Evolutionary conservation across 1,140 invertebrate species (phyloP).

Genomic region (Pectinophora gossypiella): DNA sequence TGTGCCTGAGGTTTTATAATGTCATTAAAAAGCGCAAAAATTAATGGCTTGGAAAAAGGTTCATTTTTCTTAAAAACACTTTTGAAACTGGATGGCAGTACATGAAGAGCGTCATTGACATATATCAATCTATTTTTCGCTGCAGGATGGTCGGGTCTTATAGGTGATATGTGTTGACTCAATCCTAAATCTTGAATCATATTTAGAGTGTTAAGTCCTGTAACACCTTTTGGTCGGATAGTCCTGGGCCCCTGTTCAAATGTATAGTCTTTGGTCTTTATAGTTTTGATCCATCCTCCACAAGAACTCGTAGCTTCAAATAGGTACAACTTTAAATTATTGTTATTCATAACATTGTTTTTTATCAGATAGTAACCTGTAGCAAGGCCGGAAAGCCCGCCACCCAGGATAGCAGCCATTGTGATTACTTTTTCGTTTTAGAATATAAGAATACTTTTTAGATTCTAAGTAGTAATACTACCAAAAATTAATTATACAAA

Average conservation of each 20-base stretch:
- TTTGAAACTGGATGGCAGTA: slow-evolving; percentile 80
- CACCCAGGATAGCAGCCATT: slow-evolving; percentile 77
- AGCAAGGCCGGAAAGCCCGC: slow-evolving; percentile 78
- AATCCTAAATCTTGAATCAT: slow-evolving; percentile 87
- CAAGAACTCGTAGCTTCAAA: slow-evolving; percentile 85
- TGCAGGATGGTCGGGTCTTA: slow-evolving; percentile 78
- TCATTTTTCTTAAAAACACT: slow-evolving; percentile 79
- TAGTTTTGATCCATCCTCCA: slow-evolving; percentile 92
- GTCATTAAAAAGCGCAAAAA: slow-evolving; percentile 81
- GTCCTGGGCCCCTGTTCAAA: slow-evolving; percentile 93
- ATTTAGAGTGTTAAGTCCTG: slow-evolving; percentile 85
- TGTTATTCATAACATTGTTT: slow-evolving; percentile 54
- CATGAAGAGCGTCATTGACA: slow-evolving; percentile 82
- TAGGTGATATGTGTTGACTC: slow-evolving; percentile 77
- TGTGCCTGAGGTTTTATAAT: slow-evolving; percentile 68
- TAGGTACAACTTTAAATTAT: slow-evolving; percentile 72
- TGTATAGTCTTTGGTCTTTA: slow-evolving; percentile 76
- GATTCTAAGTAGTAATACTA: too few species aligned
- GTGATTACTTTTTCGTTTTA: background rate
- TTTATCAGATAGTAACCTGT: slow-evolving; percentile 79
- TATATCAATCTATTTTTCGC: slow-evolving; percentile 88
- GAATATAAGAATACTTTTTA: too few species aligned
- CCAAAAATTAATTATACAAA: too few species aligned
- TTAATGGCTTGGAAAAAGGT: slow-evolving; percentile 86
- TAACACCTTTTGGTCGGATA: slow-evolving; percentile 81